Base-by-base conservation (phyloP, 2,797 vertebrate genomes). In the Arnoldichthys spilopterus region DNA sequence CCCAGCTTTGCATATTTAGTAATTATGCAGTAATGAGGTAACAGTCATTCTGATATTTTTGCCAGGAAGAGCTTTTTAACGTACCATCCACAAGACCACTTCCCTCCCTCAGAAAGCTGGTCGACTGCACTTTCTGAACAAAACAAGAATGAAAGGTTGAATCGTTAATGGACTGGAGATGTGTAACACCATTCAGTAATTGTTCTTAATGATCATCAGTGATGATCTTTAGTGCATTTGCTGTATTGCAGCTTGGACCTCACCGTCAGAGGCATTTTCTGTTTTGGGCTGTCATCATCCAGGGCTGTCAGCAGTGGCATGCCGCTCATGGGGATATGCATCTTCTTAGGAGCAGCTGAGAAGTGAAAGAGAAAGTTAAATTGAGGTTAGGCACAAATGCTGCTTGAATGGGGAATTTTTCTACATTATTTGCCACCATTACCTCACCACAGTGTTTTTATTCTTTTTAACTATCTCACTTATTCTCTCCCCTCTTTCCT, bases 311-410 rank as follows among this genome's bases (percentile, higher is more conserved):
- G 9, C 85, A 96, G 15, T 0, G 96, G 91, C 0, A 88, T 82
- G 81, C 70, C 92, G 74, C 77, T 81, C 75, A 92, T 84, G 1
- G 94, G 83, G 83, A 95, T 86, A n/a, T 79, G 89, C 90, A 95
- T 87, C 76, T 82, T 90, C 70, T 40, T 85, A 32, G 84, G 18
- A 71, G 87, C 3, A 34, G 32, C 79, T 72, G 30, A 59, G 20
- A 45, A 40, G 7, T 49, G 4, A 72, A 37, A 6, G 1, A 32
- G 43, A 67, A 63, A 62, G 6, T 34, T 18, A 70, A 22, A 12
- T 15, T 15, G 28, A 6, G 8, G 26, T 20, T 18, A 15, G 30
- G 43, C 26, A 24, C 8, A 24, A 22, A 18, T 63, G 20, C 20
- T 16, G 13, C 16, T 59, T 4, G 15, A 51, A 51, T 16, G 18